Evolutionary conservation across 2,113 vertebrate genomes (phyloP), one percentile per base, ranked within the genome.

Genomic region (Tonatia bakeri): DNA sequence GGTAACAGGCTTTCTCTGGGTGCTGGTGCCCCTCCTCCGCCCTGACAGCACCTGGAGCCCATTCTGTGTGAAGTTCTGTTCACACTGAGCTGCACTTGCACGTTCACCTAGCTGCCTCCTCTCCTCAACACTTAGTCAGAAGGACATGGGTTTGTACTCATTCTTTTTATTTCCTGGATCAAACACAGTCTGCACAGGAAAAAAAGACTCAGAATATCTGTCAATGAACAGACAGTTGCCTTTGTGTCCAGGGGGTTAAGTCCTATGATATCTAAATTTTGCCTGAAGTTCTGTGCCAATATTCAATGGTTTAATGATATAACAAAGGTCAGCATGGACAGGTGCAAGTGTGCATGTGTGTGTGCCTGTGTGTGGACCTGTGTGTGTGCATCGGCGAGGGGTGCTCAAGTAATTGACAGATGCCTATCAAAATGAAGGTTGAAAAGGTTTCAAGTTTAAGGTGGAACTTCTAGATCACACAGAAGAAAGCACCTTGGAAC

Each of bases 21-120:
- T 26, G 15, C n/a, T 8, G 4, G 2, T 20, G 16, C 4, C 16
- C 6, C 0, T 24, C 26, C 2, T 4, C 15, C 7, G 0, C 17
- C 17, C 38, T 2, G 3, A 14, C 9, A 22, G 19, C 26, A 85
- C 14, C 4, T 36, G 24, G 14, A 22, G 5, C 13, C 65, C 45
- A 40, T 80, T 7, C 12, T 45, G 45, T 10, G 4, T 54, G n/a
- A 73, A 79, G 9, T n/a, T 31, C 14, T 36, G 33, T 61, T 10
- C 33, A 14, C 16, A 12, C 13, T 4, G 43, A 17, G 1, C 9
- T 20, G 52, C 22, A 1, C 0, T 1, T 43, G 5, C 20, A 31
- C 9, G 1, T 17, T 59, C 4, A 17, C 17, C 16, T 40, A 13
- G 26, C 45, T 36, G 2, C 4, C 4, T 54, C 13, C 3, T 56